Base-by-base conservation (phyloP, 2,888 invertebrate species). In the Parthenolecanium corni region DNA sequence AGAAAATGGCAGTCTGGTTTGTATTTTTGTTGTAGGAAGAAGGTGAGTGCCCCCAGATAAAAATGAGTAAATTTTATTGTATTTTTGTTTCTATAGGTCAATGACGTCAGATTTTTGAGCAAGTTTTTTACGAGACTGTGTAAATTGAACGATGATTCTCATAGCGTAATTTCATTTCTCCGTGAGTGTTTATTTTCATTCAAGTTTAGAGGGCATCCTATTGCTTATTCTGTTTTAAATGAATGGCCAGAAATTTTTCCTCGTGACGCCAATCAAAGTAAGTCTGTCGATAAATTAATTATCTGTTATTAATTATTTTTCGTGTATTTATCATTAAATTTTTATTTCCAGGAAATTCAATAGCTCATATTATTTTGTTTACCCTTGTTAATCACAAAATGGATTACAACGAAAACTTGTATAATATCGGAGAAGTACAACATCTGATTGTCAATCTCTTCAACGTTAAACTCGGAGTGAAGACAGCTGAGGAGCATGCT, bases 401-500 rank as follows among this genome's bases (percentile, higher is more conserved):
- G 58, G 16, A 21, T 3, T 31, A 21, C 14, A 58, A 58, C 21
- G 14, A 14, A 12, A 12, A 21, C 0, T n/a, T 58, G 1, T 58
- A 14, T 16, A 58, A 49, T 38, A 23, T 36, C 11, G 3, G 4
- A 14, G 49, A 58, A 58, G 58, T 58, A 14, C 58, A 47, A 4
- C 31, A 58, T 5, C 20, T 58, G 36, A 49, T 58, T 16, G n/a
- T 14, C 6, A 25, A 51, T 14, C 12, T 20, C 3, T 58, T 49
- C n/a, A 21, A 31, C n/a, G 38, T 58, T 11, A 58, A 51, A 38
- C 49, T 58, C 3, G 58, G 58, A 20, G 14, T 47, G 20, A 58
- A 58, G 36, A 36, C 58, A n/a, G 58, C 58, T 14, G 58, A 58
- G 38, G 49, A 58, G n/a, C 18, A 38, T 9, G 58, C 47, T 14